Base-by-base conservation (phyloP, 2,888 invertebrate species). In the Magallana nippona region DNA sequence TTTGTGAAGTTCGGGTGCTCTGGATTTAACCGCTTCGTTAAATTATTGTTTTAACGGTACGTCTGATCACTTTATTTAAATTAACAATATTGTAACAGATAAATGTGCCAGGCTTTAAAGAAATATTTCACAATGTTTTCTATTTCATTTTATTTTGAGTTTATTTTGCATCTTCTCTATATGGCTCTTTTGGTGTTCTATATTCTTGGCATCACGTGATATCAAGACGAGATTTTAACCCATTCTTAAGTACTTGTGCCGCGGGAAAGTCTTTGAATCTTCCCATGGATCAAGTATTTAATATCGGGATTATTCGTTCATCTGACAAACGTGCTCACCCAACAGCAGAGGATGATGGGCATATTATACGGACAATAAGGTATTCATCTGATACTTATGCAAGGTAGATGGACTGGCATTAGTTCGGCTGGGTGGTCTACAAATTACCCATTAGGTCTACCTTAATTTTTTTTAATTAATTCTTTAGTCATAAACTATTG, bases 211-310 rank as follows among this genome's bases (percentile, higher is more conserved):
- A 11, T 63, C 71, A 32, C 71, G 17, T 71, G 27, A 71, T 15
- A 10, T 27, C 22, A 22, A 71, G 15, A 10, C 27, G 71, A 71
- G 71, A 32, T 71, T 71, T 27, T 57, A 22, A 79, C 83, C 83
- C 56, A 83, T 58, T 83, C 55, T 83, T 83, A 83, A 83, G 83
- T 83, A 83, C 83, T 83, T 79, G 83, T 83, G 83, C 83, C 83
- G 83, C 83, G 83, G 83, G 83, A 79, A 83, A 27, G 55, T 22
- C 2, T n/a, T 27, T 2, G n/a, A 55, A 60, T 13, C 63, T 83
- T 79, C 83, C 55, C 83, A 63, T 83, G 83, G 63, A 55, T 83
- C 78, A 32, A 79, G 83, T 83, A 22, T 79, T 83, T 83, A 80
- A 79, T 63, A 83, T 79, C 57, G 82, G 82, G 82, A 63, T 27